phyloP scores from a whole-genome alignment of 2,797 vertebrate genomes.

The Discoglossus pictus region DNA sequence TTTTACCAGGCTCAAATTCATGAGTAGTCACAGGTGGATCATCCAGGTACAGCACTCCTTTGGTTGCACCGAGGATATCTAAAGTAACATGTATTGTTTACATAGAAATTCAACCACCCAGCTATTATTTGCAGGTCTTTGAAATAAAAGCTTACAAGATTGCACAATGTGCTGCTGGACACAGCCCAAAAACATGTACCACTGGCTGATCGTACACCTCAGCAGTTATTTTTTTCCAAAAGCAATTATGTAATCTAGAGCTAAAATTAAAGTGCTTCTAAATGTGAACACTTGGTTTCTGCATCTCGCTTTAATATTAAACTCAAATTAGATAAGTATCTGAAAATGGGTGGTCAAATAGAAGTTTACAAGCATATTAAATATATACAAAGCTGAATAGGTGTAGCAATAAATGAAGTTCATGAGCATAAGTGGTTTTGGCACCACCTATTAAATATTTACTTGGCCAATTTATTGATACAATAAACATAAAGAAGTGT shows the following conservation, averaged over 20 bases:
- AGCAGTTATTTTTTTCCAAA: slow-evolving; percentile 33
- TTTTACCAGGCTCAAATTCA: slow-evolving; percentile 7
- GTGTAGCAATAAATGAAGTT: too few relatives aligned
- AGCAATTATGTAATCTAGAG: slow-evolving; percentile 41
- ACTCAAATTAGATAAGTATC: too few relatives aligned
- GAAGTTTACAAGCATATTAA: too few relatives aligned
- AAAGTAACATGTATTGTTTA: slow-evolving; percentile 39
- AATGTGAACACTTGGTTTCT: slow-evolving; percentile 27
- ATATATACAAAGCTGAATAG: too few relatives aligned
- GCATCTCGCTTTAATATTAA: too few relatives aligned
- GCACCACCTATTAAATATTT: too few relatives aligned
- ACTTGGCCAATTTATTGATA: too few relatives aligned
- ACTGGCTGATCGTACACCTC: slow-evolving; percentile 34
- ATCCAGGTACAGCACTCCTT: slow-evolving; percentile 16
- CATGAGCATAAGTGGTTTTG: too few relatives aligned
- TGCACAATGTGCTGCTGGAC: slow-evolving; percentile 43
- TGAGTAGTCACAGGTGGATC: slow-evolving; percentile 30
- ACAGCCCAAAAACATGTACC: slow-evolving; percentile 32
- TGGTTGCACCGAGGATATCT: slow-evolving; percentile 34
- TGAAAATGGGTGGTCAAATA: too few relatives aligned
- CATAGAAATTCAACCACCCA: slow-evolving; percentile 45
- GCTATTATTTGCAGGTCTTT: slow-evolving; percentile 45
- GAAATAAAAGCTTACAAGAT: slow-evolving; percentile 45
- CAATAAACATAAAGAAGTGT: too few relatives aligned
- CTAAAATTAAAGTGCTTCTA: slow-evolving; percentile 40